Base-by-base conservation (phyloP, 64 coral and sea anemone genomes). In the Catalaphyllia jardinei region DNA sequence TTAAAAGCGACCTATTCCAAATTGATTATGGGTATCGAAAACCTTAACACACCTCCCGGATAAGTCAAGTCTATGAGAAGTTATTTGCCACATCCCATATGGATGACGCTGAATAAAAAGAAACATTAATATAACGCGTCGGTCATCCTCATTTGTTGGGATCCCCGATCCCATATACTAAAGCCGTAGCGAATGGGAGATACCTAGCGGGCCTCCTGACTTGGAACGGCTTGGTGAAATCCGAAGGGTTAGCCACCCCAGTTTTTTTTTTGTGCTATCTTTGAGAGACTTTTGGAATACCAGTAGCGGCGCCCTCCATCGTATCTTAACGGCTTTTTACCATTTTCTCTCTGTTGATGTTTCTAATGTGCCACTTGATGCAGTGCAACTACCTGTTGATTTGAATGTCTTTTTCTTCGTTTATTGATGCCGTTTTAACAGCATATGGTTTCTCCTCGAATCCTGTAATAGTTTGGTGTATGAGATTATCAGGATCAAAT, bases 221-320 rank as follows among this genome's bases (percentile, higher is more conserved):
- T 50, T 52, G 81, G 81, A 85, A 85, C 81, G 81, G 81, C 81
- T 85, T 85, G 81, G 81, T 85, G 81, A 85, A 85, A 85, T 85
- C 81, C 62, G 63, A 85, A 85, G 81, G 87, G 87, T 31, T 78
- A 89, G 29, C 76, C 62, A 81, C 52, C 52, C 76, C n/a, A 29
- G 2, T 73, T 71, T 71, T 73, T 79, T 59, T 90, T 62, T 29
- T 52, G 11, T 17, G 13, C 0, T 6, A 30, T 35, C 6, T 20
- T 17, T 64, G 19, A 17, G 19, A 64, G 62, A 64, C 24, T 64
- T 20, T 64, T 16, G 5, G 1, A 65, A 65, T 65, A 18, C 24
- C 2, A 7, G n/a, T 69, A 28, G n/a, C 4, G 0, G n/a, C 65
- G n/a, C 19, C 63, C 22, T 9, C 11, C 1, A 35, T 35, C 3